Evolutionary conservation across 1,140 invertebrate genomes (phyloP).

Genomic region (Saxidomus purpurata): DNA sequence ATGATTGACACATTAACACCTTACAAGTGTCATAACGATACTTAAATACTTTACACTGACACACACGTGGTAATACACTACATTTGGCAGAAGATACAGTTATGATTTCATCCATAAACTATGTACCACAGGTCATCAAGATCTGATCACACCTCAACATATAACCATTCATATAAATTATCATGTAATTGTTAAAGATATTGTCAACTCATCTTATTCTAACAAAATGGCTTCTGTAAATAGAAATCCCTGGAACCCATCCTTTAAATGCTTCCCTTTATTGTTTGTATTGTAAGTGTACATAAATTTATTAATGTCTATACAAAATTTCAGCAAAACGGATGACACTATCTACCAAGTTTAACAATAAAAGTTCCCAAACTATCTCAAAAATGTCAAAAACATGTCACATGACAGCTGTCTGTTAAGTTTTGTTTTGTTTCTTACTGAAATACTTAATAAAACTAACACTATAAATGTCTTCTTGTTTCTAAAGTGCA

Average conservation of each 20-base stretch:
- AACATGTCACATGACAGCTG: neutral
- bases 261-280: neutral
- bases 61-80: neutral
- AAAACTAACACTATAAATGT: no score
- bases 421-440: no score
- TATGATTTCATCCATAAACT: neutral
- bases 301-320: neutral
- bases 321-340: neutral
- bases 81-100: neutral
- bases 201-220: neutral
- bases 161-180: neutral
- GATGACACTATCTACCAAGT: neutral
- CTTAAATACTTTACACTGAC: neutral
- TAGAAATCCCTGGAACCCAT: no score
- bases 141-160: slow-evolving; percentile 30
- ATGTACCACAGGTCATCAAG: slow-evolving; percentile 34
- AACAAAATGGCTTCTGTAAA: neutral
- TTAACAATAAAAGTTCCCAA: neutral
- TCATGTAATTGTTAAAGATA: neutral
- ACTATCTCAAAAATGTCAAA: neutral
- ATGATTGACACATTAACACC: slow-evolving; percentile 22
- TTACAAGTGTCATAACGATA: neutral
- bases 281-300: neutral
- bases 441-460: no score
- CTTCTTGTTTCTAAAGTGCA: no score